phyloP scores from a whole-genome alignment of 2,797 vertebrate species.

The Leptoclinus maculatus region DNA sequence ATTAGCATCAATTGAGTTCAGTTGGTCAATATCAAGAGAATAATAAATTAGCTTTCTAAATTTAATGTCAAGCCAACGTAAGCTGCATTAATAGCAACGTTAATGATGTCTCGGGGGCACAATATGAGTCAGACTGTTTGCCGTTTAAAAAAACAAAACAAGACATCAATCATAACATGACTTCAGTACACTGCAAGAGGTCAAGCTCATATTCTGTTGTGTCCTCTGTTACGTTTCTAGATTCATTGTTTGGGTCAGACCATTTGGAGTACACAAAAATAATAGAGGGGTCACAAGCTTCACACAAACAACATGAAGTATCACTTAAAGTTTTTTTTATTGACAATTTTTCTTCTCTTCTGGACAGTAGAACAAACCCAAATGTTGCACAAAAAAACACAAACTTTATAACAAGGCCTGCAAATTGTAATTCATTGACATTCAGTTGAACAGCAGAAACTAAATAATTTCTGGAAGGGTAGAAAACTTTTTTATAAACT shows the following conservation, averaged over 20 bases:
- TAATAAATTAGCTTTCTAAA: constrained; percentile 68
- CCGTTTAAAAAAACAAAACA: constrained; percentile 2
- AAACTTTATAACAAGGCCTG: constrained; percentile 87
- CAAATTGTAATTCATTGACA: constrained; percentile 87
- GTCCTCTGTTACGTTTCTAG: background rate
- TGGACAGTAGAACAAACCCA: constrained; percentile 91
- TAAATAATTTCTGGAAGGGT: constrained; percentile 93
- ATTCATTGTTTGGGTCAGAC: background rate
- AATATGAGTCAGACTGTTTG: constrained; percentile 66
- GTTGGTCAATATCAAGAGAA: constrained; percentile 70
- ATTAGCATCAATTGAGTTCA: constrained; percentile 49
- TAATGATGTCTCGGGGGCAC: constrained; percentile 72
- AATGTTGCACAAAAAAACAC: constrained; percentile 91
- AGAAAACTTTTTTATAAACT: constrained; percentile 95
- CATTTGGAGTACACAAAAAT: background rate
- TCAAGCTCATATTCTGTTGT: background rate
- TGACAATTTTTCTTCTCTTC: constrained; percentile 88
- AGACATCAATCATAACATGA: constrained; percentile 32
- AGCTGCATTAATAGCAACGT: constrained; percentile 59
- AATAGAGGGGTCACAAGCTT: background rate
- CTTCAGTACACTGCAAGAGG: background rate
- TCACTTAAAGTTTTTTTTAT: constrained; percentile 85
- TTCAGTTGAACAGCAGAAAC: constrained; percentile 89
- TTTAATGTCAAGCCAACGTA: constrained; percentile 58
- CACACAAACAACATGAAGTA: constrained; percentile 43